These are phyloP conservation scores for Mesocricetus auratus DNA, from an alignment of 2,113 vertebrate genomes.

Conservation along the genomic window DNA sequence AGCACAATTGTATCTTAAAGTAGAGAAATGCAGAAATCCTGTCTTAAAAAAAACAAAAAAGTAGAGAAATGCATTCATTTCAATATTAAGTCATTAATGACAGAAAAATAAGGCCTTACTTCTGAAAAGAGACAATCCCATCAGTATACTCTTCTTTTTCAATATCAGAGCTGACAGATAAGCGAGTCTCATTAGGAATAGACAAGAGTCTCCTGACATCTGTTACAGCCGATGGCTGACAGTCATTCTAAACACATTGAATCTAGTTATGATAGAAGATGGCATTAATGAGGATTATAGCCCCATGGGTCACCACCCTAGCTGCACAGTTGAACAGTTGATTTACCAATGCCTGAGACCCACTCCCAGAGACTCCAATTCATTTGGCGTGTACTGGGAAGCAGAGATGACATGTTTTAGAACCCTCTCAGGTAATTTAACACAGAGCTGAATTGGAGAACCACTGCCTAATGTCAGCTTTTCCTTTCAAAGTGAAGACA, in stretches of 20 bases:
- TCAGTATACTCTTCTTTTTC: not conserved
- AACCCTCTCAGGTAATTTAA: not conserved
- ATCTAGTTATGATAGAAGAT: conserved; percentile 52
- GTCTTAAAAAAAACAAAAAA: too few species aligned
- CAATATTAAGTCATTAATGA: conserved; percentile 52
- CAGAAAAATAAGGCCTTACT: conserved; percentile 33
- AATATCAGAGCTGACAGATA: conserved; percentile 65
- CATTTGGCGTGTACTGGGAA: not conserved
- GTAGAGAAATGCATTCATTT: conserved; percentile 26
- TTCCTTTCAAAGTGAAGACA: conserved; percentile 17
- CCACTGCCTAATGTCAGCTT: not conserved
- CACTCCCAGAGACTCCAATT: not conserved
- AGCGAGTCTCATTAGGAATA: conserved; percentile 58
- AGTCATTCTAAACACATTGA: conserved; percentile 25
- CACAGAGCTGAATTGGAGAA: not conserved
- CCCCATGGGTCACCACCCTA: not conserved
- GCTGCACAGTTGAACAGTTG: not conserved
- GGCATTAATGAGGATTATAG: conserved; percentile 18
- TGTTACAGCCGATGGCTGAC: conserved; percentile 5
- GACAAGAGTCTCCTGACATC: conserved; percentile 43
- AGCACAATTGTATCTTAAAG: not conserved
- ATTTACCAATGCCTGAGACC: not conserved
- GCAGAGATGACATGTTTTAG: not conserved
- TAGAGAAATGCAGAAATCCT: not conserved
- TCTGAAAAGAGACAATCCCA: conserved; percentile 60